Evolutionary conservation across 2,797 vertebrate species (phyloP).

Genomic region (Labeo calbasu): DNA sequence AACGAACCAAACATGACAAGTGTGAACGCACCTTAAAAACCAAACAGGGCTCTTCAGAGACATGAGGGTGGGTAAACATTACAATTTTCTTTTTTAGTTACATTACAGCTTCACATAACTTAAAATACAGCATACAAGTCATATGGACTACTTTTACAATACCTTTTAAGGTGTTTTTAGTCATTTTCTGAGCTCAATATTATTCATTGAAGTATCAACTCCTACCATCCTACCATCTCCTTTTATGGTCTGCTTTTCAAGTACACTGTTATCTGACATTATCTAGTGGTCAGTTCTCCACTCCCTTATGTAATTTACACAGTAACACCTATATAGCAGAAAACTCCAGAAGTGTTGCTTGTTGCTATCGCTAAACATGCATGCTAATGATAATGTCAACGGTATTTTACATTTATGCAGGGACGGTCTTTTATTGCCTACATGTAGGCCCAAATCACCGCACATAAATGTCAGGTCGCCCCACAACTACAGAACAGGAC

Average conservation of each 20-base stretch:
- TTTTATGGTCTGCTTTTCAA: not conserved
- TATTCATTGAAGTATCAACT: not conserved
- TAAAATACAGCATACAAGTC: not conserved
- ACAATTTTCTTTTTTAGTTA: not conserved
- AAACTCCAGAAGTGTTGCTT: not conserved
- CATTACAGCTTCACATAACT: not conserved
- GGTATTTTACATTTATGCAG: not conserved
- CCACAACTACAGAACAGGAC: not conserved
- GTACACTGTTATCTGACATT: not conserved
- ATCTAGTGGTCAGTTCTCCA: not conserved
- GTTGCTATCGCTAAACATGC: not conserved
- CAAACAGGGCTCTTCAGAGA: not conserved
- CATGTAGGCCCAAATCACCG: not conserved
- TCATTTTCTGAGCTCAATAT: not conserved
- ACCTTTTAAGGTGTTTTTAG: not conserved
- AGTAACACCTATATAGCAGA: not conserved
- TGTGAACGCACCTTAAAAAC: too few species aligned
- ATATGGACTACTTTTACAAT: not conserved
- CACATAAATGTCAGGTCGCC: slow-evolving; percentile 14
- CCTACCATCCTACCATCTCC: not conserved
- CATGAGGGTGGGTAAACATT: not conserved
- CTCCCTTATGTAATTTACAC: not conserved
- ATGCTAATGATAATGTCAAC: not conserved
- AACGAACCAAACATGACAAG: too few species aligned
- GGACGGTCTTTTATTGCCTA: not conserved